Evolutionary conservation across 2,888 invertebrate species (phyloP).

Genomic region (Diachrysia chrysitis): DNA sequence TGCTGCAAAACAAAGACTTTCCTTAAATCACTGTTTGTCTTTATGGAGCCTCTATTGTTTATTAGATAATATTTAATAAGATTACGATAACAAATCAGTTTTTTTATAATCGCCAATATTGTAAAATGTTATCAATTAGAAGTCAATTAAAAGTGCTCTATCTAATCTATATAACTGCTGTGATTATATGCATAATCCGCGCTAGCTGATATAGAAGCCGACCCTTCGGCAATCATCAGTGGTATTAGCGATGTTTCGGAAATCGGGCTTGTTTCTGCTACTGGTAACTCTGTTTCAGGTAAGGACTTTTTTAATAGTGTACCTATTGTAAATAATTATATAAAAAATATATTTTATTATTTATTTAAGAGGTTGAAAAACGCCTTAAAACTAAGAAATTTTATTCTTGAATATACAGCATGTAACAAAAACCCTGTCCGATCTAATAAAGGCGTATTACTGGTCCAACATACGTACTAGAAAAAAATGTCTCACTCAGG

Average conservation of each 20-base stretch:
- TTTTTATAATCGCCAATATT: conserved; percentile 31
- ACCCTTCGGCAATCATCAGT: conserved; percentile 53
- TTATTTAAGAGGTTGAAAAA: no score
- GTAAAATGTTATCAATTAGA: conserved; percentile 10
- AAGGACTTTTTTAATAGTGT: conserved; percentile 37
- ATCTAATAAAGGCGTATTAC: no score
- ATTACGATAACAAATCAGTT: conserved; percentile 12
- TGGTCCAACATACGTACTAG: no score
- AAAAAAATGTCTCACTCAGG: no score
- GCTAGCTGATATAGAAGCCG: conserved; percentile 34
- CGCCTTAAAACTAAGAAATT: no score
- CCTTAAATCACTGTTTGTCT: background rate
- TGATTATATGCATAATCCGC: conserved; percentile 38
- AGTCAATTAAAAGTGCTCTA: conserved; percentile 1
- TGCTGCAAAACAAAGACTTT: background rate
- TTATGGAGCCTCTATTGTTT: background rate
- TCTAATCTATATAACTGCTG: conserved; percentile 36
- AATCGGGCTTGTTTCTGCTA: conserved; percentile 64
- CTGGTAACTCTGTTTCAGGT: conserved; percentile 70
- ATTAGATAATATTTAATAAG: conserved; percentile 2
- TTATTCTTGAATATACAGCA: no score
- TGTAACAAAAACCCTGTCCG: no score
- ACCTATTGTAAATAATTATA: no score
- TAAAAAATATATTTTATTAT: no score
- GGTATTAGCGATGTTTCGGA: conserved; percentile 67